Evolutionary conservation across 2,113 vertebrate genomes (phyloP).

Genomic region (Oncorhynchus tshawytscha): DNA sequence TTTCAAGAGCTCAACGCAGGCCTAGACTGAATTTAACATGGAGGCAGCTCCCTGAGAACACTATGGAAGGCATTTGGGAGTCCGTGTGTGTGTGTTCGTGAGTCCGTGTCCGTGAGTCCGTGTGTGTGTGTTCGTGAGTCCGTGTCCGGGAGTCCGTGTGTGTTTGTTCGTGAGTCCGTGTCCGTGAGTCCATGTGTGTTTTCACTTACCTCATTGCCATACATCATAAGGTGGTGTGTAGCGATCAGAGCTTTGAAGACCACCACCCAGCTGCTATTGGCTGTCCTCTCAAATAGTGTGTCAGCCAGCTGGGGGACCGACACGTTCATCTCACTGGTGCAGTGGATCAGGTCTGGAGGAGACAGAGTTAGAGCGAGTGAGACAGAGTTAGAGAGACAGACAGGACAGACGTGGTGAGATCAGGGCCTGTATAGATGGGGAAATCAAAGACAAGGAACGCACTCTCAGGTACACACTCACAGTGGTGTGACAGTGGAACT

Average conservation of each 20-base stretch:
- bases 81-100: too few relatives aligned
- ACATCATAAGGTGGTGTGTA: conserved; percentile 39
- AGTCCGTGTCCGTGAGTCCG: too few relatives aligned
- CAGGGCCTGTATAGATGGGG: not conserved
- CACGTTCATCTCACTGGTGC: conserved; percentile 79
- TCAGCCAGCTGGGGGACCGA: conserved; percentile 76
- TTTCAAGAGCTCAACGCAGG: too few relatives aligned
- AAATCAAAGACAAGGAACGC: conserved; percentile 38
- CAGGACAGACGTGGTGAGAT: too few relatives aligned
- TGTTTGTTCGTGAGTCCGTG: too few relatives aligned
- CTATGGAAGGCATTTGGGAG: too few relatives aligned
- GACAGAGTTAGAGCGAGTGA: not conserved
- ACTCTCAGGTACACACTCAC: not conserved
- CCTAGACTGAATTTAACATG: too few relatives aligned
- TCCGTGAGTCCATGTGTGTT: not conserved
- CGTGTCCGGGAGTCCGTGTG: too few relatives aligned
- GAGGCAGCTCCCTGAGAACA: too few relatives aligned
- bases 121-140: not conserved
- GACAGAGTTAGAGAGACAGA: not conserved
- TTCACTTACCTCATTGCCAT: not conserved
- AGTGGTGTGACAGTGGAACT: too few relatives aligned
- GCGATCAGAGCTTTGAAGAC: conserved; percentile 78
- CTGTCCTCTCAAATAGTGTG: conserved; percentile 74
- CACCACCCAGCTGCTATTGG: conserved; percentile 79
- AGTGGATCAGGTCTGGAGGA: conserved; percentile 70